These are phyloP conservation scores for Brachystomella parvula DNA, from an alignment of 1,140 invertebrate species.

Conservation along the genomic window DNA sequence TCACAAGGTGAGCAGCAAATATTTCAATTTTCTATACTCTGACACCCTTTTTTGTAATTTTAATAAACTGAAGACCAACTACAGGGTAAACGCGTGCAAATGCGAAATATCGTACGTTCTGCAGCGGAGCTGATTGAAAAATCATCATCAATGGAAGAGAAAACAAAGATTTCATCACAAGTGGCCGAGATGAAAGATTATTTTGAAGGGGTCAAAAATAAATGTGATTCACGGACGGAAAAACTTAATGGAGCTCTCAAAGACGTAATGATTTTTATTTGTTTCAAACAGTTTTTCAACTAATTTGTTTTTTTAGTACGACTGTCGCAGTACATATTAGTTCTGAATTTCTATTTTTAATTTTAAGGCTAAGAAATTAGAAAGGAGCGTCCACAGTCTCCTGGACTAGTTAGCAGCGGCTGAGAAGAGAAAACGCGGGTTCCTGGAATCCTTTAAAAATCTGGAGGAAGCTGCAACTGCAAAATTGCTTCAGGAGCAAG, in stretches of 20 bases:
- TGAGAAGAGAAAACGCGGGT: conserved; percentile 75
- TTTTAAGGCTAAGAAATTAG: conserved; percentile 73
- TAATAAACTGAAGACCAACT: conserved; percentile 84
- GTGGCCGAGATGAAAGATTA: conserved; percentile 70
- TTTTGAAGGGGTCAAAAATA: conserved; percentile 72
- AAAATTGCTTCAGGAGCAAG: conserved; percentile 75
- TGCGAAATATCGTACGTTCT: conserved; percentile 80
- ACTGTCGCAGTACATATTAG: not conserved
- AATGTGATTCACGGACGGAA: conserved; percentile 68
- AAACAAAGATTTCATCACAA: conserved; percentile 66
- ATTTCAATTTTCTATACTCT: too few relatives aligned
- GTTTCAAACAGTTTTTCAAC: not conserved
- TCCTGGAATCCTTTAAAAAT: conserved; percentile 77
- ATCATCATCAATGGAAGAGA: conserved; percentile 62
- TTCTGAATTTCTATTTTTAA: not conserved
- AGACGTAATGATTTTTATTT: conserved; percentile 45
- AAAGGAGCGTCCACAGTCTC: conserved; percentile 85
- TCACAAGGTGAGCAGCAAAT: conserved; percentile 57
- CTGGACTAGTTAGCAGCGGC: conserved; percentile 93
- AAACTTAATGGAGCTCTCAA: conserved; percentile 72
- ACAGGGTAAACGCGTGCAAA: conserved; percentile 72
- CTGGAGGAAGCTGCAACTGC: conserved; percentile 74
- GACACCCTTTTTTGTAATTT: conserved; percentile 32
- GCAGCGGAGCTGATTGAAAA: conserved; percentile 79
- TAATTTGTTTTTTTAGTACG: not conserved